These are phyloP conservation scores for Pachydiplax longipennis DNA, from an alignment of 2,888 invertebrate species.

Conservation along the genomic window DNA sequence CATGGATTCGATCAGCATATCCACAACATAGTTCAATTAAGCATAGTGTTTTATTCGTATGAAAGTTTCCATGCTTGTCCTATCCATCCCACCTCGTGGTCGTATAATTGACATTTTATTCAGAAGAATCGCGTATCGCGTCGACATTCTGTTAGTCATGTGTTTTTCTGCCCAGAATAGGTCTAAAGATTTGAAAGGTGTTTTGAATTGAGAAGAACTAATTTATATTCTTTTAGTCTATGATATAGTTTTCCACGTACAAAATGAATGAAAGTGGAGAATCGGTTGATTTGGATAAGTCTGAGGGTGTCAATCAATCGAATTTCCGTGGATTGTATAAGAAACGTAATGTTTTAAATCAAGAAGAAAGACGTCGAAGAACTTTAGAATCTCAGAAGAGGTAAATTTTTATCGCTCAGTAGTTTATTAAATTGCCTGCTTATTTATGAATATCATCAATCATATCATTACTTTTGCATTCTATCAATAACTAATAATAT, in stretches of 20 bases:
- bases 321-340: background rate
- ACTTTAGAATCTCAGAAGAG: constrained; percentile 67
- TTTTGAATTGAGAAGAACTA: background rate
- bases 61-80: no score
- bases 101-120: no score
- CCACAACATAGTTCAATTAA: no score
- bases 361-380: constrained; percentile 65
- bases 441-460: background rate
- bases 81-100: no score
- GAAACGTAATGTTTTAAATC: constrained; percentile 53
- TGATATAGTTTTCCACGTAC: background rate
- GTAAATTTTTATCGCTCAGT: constrained; percentile 57
- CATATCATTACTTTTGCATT: no score
- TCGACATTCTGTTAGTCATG: no score
- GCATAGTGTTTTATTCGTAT: no score
- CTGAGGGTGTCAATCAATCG: background rate
- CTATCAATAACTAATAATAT: background rate
- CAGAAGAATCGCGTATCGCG: no score
- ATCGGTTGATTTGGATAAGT: background rate
- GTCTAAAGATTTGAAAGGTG: background rate
- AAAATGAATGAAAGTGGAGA: background rate
- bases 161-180: no score
- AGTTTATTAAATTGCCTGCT: background rate
- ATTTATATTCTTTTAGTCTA: background rate
- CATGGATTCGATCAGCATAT: no score